These are phyloP conservation scores for Pelecanoides urinatrix DNA, from an alignment of 2,113 vertebrate genomes.

Conservation along the genomic window DNA sequence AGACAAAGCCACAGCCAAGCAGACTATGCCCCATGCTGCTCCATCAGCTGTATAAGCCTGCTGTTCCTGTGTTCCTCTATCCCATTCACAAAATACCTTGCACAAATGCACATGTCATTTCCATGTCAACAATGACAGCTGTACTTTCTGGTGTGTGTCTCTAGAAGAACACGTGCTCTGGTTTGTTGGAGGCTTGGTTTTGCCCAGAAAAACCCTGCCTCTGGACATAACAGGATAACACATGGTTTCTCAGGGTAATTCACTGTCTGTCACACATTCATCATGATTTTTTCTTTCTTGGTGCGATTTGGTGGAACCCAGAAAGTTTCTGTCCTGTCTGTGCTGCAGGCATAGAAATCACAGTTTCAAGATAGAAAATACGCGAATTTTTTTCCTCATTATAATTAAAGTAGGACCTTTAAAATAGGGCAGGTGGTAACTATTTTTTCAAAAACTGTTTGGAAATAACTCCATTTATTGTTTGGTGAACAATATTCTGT, in stretches of 20 bases:
- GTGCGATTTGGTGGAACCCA: neutral
- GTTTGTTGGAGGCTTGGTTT: neutral
- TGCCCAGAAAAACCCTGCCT: neutral
- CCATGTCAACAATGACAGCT: neutral
- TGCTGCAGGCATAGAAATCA: neutral
- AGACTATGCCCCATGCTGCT: neutral
- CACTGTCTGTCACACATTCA: neutral
- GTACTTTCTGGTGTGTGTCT: neutral
- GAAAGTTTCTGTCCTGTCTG: neutral
- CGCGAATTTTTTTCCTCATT: neutral
- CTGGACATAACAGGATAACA: neutral
- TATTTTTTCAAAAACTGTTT: neutral
- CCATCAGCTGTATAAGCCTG: neutral
- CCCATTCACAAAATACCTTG: neutral
- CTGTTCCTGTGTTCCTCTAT: neutral
- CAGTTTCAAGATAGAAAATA: neutral
- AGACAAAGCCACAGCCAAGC: neutral
- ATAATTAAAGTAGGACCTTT: neutral
- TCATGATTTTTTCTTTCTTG: neutral
- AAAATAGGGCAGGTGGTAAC: neutral
- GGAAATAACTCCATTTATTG: neutral
- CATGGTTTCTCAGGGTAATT: neutral
- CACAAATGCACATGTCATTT: neutral
- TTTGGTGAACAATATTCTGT: neutral
- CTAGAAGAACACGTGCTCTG: neutral